Base-by-base conservation (phyloP, 1,140 invertebrate species). In the Drosophila bocki region DNA sequence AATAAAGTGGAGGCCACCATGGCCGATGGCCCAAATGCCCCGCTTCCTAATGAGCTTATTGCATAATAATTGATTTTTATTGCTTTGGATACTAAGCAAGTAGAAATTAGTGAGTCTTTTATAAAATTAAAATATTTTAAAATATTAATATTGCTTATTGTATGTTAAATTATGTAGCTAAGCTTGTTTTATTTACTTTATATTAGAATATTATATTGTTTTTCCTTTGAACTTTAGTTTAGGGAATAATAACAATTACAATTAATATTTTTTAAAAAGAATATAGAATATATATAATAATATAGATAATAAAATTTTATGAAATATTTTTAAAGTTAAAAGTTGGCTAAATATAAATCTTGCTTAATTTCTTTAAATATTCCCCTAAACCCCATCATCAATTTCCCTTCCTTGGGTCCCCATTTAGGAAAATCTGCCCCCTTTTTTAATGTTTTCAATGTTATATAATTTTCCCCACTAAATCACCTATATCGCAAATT, bases 51-150 rank as follows among this genome's bases (percentile, higher is more conserved):
- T 69, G 70, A 75, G 78, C 54, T 79, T 71, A 82, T 86, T 76
- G 84, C 68, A 77, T 71, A 88, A 83, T 80, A 87, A 87, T 88
- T 78, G 84, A 88, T 87, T 87, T 80, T 78, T 45, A 82, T 75
- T 76, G 54, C 37, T 19, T 19, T 33, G 53, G 51, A 35, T 68
- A 22, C 17, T 32, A 4, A 22, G 9, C 12, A 12, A 12, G 8
- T 3, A 17, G 12, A 62, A 35, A 61, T 61, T 29, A n/a, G 26
- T 3, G 15, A 29, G 26, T 15, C 5, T 7, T 35, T 26, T 1
- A 9, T 22, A 1, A 15, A 54, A 37, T 22, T 22, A 54, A 53
- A 8, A 19, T 3, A n/a, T 12, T 33, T 22, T 7, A 47, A 22
- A 15, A 29, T 15, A 48, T 48, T n/a, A 13, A 12, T 12, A 4